phyloP scores from a whole-genome alignment of 2,888 invertebrate genomes.

The Andrena bucephala region DNA sequence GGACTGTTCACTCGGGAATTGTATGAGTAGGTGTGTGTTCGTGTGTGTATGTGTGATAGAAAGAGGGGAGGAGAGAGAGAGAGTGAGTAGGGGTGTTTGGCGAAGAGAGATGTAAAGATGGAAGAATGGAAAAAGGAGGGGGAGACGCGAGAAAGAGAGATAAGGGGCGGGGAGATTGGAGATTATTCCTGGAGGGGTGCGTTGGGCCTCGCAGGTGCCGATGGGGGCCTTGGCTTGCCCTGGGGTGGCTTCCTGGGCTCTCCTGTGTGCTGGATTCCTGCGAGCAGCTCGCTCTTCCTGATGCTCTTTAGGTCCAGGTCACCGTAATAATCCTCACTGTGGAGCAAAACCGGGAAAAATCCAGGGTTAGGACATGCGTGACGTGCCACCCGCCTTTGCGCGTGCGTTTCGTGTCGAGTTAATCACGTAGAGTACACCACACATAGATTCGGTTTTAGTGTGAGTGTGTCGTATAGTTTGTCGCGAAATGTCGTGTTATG shows the following conservation, averaged over 20 bases:
- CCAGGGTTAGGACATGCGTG: constrained; percentile 77
- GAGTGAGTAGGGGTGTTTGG: constrained; percentile 1
- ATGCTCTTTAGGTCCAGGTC: constrained; percentile 97
- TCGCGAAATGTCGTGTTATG: constrained; percentile 1
- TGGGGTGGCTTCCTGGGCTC: constrained; percentile 87
- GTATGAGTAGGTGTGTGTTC: constrained; percentile 26
- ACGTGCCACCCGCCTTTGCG: constrained; percentile 46
- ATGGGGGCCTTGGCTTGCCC: constrained; percentile 85
- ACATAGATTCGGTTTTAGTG: constrained; percentile 19
- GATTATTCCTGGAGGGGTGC: constrained; percentile 84
- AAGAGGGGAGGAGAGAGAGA: constrained; percentile 9
- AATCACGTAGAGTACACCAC: constrained; percentile 34
- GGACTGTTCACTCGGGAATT: constrained; percentile 37
- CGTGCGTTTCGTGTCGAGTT: constrained; percentile 49
- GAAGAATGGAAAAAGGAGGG: constrained; percentile 22
- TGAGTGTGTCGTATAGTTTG: constrained; percentile 14
- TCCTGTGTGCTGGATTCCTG: constrained; percentile 90
- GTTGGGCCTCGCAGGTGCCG: constrained; percentile 80
- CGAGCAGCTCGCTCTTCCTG: constrained; percentile 96
- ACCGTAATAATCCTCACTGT: constrained; percentile 98
- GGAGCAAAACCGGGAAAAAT: constrained; percentile 84
- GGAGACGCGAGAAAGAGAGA: constrained; percentile 32
- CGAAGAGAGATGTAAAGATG: constrained; percentile 18
- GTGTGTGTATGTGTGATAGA: constrained; percentile 17
- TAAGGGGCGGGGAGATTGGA: constrained; percentile 46